These are phyloP conservation scores for Uloborus plumipes DNA, from an alignment of 2,888 invertebrate species.

Conservation along the genomic window DNA sequence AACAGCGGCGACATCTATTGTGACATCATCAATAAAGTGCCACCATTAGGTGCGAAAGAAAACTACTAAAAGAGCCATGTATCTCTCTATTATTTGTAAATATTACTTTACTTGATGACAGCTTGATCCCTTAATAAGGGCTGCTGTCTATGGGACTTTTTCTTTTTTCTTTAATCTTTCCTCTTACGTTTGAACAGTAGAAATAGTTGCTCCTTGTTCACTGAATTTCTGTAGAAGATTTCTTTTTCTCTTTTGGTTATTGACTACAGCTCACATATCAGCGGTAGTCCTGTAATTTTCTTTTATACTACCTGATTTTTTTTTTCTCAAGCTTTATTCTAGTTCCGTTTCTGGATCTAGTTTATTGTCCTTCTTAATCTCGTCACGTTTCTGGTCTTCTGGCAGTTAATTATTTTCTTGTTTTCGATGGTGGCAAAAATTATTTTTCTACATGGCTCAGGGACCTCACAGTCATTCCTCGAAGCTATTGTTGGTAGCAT, in stretches of 20 bases:
- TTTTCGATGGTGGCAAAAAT: neutral
- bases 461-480: neutral
- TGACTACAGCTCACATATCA: slow-evolving; percentile 29
- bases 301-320: slow-evolving; percentile 8
- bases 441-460: too few relatives aligned
- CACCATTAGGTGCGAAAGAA: neutral
- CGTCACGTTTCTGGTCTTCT: slow-evolving; percentile 26
- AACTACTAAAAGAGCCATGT: slow-evolving; percentile 17
- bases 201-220: slow-evolving; percentile 43
- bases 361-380: slow-evolving; percentile 55
- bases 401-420: neutral
- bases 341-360: slow-evolving; percentile 23
- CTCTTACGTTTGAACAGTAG: slow-evolving; percentile 9
- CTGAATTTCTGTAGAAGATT: slow-evolving; percentile 8
- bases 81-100: slow-evolving; percentile 58
- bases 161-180: slow-evolving; percentile 37
- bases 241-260: slow-evolving; percentile 35
- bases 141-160: slow-evolving; percentile 22
- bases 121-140: slow-evolving; percentile 54
- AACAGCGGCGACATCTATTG: slow-evolving; percentile 16
- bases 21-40: slow-evolving; percentile 23
- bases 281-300: slow-evolving; percentile 26
- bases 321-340: slow-evolving; percentile 36
- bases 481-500: neutral
- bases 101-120: slow-evolving; percentile 52